Evolutionary conservation across 2,797 vertebrate species (phyloP), one percentile per base, ranked within the genome.

Genomic region (Enteromius treurensis): DNA sequence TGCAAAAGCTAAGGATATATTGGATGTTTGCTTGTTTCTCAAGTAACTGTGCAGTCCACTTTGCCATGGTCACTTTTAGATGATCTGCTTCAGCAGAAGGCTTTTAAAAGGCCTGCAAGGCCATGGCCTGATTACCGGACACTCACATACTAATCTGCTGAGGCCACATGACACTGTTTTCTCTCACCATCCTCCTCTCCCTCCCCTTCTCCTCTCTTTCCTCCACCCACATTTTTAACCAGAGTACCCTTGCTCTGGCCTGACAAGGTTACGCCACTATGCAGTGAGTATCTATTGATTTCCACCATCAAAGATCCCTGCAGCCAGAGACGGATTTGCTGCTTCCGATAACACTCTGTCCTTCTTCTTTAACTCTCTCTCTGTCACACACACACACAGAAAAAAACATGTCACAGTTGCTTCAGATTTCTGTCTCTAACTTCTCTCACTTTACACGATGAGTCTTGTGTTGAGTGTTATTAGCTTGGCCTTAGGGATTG

Each of bases 231-330:
- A 89, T 93, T 93, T 93, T 93, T 92, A 93, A 91, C 90, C 40
- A 79, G 88, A 64, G 60, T 95, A 93, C 89, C 93, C 94, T 96
- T 95, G 92, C 90, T 85, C 86, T 87, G 91, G 88, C 88, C 87
- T 94, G 93, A 94, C 95, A 96, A 96, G 95, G 96, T 96, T 93
- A 95, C 90, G 92, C 93, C 90, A 90, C 89, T 42, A 76, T 91
- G 93, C 92, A 94, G 94, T 94, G 93, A 95, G 91, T 91, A 95
- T 93, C 91, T 95, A 95, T 96, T 94, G 96, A 96, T 97, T 94
- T 90, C 78, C 10, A 87, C 86, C 82, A 88, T 90, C 89, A 90
- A 92, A 93, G 92, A 94, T 92, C 92, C 88, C 89, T 79, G 89
- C 21, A 7, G 87, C 89, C 92, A 90, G 89, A 87, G 90, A 91